Percentiles rank a stretch among this genome's conserved stretches.
These are phyloP conservation scores for Sapajus apella DNA, from an alignment of 2,113 vertebrate species.

Conservation along the genomic window DNA sequence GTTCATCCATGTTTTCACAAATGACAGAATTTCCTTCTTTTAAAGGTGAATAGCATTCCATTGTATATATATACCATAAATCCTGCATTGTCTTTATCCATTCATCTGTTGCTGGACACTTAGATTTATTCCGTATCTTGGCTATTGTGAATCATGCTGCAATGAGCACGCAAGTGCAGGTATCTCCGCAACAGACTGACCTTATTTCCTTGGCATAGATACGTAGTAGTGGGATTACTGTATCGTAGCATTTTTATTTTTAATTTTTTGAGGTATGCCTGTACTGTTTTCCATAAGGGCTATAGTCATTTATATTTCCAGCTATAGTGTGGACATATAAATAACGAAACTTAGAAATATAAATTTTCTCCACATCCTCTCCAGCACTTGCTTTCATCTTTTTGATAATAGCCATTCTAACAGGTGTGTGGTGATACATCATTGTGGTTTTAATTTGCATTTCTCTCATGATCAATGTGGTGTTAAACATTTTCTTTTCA, in stretches of 20 bases:
- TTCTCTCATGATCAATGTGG: not conserved
- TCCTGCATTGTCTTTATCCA: not conserved
- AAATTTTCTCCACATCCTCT: not conserved
- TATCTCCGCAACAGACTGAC: not conserved
- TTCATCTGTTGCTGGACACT: not conserved
- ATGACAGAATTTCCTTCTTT: not conserved
- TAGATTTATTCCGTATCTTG: not conserved
- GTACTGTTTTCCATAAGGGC: not conserved
- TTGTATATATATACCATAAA: not conserved
- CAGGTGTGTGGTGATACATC: not conserved
- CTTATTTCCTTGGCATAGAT: not conserved
- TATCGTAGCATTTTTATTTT: not conserved
- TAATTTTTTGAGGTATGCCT: not conserved
- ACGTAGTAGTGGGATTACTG: not conserved
- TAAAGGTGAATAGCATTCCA: not conserved
- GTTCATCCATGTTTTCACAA: not conserved
- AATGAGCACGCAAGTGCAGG: not conserved
- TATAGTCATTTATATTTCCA: not conserved
- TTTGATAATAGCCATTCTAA: not conserved
- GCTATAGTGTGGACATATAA: not conserved
- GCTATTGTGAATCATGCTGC: not conserved
- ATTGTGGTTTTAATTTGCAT: not conserved
- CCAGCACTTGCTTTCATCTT: not conserved
- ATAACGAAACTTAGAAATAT: too few relatives aligned
- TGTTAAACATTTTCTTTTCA: not conserved